These are phyloP conservation scores for Oreohelix idahoensis DNA, from an alignment of 1,140 invertebrate species.

Conservation along the genomic window DNA sequence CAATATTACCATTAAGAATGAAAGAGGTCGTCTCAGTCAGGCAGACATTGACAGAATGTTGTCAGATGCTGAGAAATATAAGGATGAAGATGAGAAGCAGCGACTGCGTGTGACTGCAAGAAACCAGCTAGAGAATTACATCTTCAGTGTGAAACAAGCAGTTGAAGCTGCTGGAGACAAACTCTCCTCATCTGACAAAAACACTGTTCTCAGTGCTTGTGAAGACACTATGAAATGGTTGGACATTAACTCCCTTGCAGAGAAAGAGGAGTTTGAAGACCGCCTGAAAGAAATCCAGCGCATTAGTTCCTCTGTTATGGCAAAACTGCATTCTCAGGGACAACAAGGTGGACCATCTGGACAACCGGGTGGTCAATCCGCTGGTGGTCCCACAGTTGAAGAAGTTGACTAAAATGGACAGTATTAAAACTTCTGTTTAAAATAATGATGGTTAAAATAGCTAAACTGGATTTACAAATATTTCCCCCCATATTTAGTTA, in stretches of 20 bases:
- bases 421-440: too few species aligned
- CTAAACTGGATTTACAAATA: too few species aligned
- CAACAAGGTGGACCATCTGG: conserved; percentile 20
- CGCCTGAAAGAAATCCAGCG: conserved; percentile 68
- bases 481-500: too few species aligned
- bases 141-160: conserved; percentile 92
- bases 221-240: conserved; percentile 95
- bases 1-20: conserved; percentile 96
- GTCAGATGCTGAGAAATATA: conserved; percentile 94
- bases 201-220: conserved; percentile 88
- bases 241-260: conserved; percentile 85
- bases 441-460: too few species aligned
- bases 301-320: conserved; percentile 72
- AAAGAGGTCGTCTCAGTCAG: conserved; percentile 89
- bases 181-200: conserved; percentile 90
- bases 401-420: conserved; percentile 66
- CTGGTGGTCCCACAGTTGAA: conserved; percentile 60
- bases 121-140: conserved; percentile 75
- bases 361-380: not conserved
- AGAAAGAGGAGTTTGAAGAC: conserved; percentile 70
- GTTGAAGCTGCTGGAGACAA: conserved; percentile 79
- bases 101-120: conserved; percentile 87
- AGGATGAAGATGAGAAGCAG: conserved; percentile 88
- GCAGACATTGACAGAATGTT: conserved; percentile 98
- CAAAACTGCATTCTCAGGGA: conserved; percentile 74